Percentiles rank a stretch among this genome's conserved stretches.
Conservation (phyloP, 2,888 invertebrate species). For the Choreutis nemorana region DNA sequence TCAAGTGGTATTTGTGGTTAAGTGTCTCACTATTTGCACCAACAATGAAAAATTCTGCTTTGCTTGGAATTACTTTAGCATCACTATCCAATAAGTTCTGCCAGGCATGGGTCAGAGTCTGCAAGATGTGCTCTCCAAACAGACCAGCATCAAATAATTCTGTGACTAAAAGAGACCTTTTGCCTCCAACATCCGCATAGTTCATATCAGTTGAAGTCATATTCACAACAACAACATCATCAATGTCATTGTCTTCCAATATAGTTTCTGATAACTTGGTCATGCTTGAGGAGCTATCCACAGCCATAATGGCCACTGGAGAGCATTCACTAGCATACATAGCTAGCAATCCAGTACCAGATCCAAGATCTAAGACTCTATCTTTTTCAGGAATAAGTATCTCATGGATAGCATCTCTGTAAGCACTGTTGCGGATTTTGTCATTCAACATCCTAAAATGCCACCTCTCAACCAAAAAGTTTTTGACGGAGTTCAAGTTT, state of each 20-base stretch:
- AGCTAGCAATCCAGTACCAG: constrained; percentile 79
- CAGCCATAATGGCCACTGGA: constrained; percentile 67
- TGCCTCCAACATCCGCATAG: constrained; percentile 59
- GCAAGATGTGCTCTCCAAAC: constrained; percentile 77
- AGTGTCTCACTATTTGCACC: constrained; percentile 67
- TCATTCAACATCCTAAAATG: constrained; percentile 88
- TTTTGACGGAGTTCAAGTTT: constrained; percentile 73
- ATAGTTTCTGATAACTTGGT: constrained; percentile 58
- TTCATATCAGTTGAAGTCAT: constrained; percentile 68
- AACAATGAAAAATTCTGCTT: constrained; percentile 67
- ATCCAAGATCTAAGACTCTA: constrained; percentile 76
- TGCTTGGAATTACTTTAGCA: constrained; percentile 67
- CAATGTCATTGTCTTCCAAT: constrained; percentile 57
- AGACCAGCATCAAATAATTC: constrained; percentile 84
- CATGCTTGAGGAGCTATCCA: constrained; percentile 74
- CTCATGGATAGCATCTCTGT: constrained; percentile 67
- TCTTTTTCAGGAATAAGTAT: constrained; percentile 48
- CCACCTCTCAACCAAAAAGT: constrained; percentile 78
- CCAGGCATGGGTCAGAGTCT: constrained; percentile 75
- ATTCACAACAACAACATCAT: constrained; percentile 58
- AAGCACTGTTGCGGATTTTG: constrained; percentile 70
- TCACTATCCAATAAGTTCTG: constrained; percentile 56
- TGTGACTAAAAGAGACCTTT: constrained; percentile 71
- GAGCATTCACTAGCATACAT: constrained; percentile 69
- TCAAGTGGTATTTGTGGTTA: constrained; percentile 49